These are phyloP conservation scores for Xestoiulus laeticollis DNA, from an alignment of 2,888 invertebrate species.

Conservation along the genomic window DNA sequence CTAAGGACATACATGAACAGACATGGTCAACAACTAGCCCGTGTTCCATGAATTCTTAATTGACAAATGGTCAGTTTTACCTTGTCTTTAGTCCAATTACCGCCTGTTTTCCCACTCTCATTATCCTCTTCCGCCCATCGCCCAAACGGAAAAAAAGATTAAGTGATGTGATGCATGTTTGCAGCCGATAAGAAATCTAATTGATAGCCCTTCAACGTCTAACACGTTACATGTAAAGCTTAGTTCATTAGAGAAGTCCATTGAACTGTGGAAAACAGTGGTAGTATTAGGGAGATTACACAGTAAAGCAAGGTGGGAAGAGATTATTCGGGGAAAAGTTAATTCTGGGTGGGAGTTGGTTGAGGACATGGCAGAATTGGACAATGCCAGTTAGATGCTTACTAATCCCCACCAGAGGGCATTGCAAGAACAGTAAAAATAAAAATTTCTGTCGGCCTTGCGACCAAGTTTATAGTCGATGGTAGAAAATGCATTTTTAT, in stretches of 20 bases:
- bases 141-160: conserved; percentile 1
- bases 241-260: conserved; percentile 1
- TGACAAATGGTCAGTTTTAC: conserved; percentile 28
- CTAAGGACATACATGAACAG: background rate
- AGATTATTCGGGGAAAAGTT: background rate
- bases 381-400: background rate
- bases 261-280: conserved; percentile 24
- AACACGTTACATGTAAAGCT: conserved; percentile 33
- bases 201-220: conserved; percentile 33
- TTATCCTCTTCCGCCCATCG: background rate
- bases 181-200: conserved; percentile 29
- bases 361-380: background rate
- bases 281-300: background rate
- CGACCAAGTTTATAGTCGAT: background rate
- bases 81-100: conserved; percentile 13
- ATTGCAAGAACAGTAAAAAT: background rate
- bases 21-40: background rate
- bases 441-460: background rate
- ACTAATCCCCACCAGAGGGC: conserved; percentile 5
- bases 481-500: background rate
- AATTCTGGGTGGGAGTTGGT: background rate
- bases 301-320: background rate
- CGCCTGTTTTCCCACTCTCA: conserved; percentile 21
- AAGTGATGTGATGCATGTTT: conserved; percentile 22
- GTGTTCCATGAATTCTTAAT: conserved; percentile 3